Conservation (phyloP, 2,888 invertebrate species). For the Ichneumon xanthorius region DNA sequence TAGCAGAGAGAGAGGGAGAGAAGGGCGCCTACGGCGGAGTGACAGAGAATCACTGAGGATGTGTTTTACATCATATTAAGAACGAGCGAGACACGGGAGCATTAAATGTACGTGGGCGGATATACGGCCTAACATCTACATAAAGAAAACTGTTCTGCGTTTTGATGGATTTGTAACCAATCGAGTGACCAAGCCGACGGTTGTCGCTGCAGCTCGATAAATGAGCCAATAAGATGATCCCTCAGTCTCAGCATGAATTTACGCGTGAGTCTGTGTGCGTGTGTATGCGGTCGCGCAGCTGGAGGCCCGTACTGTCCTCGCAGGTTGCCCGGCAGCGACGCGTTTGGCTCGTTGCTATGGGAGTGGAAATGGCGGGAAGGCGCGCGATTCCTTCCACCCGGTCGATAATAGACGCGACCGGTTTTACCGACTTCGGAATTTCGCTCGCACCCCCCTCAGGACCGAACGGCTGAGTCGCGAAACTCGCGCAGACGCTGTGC, state of each 20-base stretch:
- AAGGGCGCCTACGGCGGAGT: not conserved
- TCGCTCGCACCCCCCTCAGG: slow-evolving; percentile 15
- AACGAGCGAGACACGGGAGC: slow-evolving; percentile 19
- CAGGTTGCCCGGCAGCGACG: slow-evolving; percentile 54
- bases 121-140: slow-evolving; percentile 21
- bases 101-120: slow-evolving; percentile 24
- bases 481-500: slow-evolving; percentile 48
- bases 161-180: slow-evolving; percentile 70
- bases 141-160: slow-evolving; percentile 60
- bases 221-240: slow-evolving; percentile 67
- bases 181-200: slow-evolving; percentile 62
- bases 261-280: not conserved
- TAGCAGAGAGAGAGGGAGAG: not conserved
- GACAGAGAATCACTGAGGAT: not conserved
- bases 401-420: slow-evolving; percentile 75
- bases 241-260: slow-evolving; percentile 8
- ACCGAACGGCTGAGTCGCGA: slow-evolving; percentile 56
- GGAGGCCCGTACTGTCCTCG: slow-evolving; percentile 11
- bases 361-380: slow-evolving; percentile 67
- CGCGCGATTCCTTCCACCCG: slow-evolving; percentile 40
- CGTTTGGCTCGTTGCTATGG: slow-evolving; percentile 66
- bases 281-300: not conserved
- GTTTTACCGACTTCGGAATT: slow-evolving; percentile 73
- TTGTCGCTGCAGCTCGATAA: slow-evolving; percentile 64
- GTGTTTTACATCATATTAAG: not conserved